A percentile compares a stretch with the other conserved stretches of the same genome.
Conservation (phyloP, 2,797 vertebrate genomes). For the Chrysocyon brachyurus region DNA sequence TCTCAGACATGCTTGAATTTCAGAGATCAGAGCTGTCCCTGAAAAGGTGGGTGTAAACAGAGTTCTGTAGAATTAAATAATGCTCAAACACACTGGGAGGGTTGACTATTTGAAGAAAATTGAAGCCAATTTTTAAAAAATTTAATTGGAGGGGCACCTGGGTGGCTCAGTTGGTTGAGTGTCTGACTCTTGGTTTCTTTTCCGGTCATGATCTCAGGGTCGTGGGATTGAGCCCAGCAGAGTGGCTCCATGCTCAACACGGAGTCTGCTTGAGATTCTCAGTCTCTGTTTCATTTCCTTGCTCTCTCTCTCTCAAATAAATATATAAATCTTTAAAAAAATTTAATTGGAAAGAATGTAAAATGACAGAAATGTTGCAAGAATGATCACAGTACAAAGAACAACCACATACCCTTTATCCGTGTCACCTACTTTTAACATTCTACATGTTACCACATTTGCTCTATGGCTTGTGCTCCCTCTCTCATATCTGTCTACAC, state of each 20-base stretch:
- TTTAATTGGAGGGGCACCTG: not conserved
- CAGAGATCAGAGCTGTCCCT: not conserved
- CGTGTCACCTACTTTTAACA: constrained; percentile 9
- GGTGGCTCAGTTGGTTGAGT: too few species aligned
- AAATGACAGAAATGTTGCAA: not conserved
- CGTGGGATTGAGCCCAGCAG: too few species aligned
- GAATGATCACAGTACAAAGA: constrained; percentile 19
- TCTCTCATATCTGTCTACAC: not conserved
- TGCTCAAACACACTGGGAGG: not conserved
- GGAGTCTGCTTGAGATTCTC: too few species aligned
- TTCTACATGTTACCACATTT: constrained; percentile 23
- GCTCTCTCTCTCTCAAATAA: too few species aligned
- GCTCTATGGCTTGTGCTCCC: not conserved
- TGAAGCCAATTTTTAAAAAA: not conserved
- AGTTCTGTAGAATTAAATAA: constrained; percentile 55
- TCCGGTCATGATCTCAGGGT: too few species aligned
- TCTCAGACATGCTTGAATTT: constrained; percentile 46
- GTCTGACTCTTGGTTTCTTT: too few species aligned
- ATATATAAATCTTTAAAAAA: not conserved
- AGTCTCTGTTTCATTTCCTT: too few species aligned
- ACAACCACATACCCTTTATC: not conserved
- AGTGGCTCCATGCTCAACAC: too few species aligned
- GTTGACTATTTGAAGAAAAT: constrained; percentile 28
- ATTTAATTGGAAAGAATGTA: constrained; percentile 30
- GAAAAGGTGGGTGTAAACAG: constrained; percentile 60